Evolutionary conservation across 2,797 vertebrate genomes (phyloP).

Genomic region (Anomalospiza imberbis): DNA sequence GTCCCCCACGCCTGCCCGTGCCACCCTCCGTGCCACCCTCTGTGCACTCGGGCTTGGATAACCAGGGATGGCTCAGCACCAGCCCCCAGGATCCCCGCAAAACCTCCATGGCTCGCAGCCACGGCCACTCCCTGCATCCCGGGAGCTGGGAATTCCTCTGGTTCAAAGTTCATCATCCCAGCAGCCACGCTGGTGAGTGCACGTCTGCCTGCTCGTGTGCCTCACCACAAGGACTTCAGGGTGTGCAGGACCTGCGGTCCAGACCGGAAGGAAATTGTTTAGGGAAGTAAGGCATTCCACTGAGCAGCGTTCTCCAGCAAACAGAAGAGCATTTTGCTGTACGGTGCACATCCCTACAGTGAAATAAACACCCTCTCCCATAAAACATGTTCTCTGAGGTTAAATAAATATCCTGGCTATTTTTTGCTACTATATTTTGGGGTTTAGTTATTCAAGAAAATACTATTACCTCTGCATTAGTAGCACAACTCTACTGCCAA

Average conservation of each 20-base stretch:
- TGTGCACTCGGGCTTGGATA: background rate
- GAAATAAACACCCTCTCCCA: background rate
- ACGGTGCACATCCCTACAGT: background rate
- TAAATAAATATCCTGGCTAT: background rate
- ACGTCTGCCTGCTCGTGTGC: background rate
- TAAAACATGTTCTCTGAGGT: background rate
- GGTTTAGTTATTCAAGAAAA: background rate
- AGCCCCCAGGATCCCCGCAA: background rate
- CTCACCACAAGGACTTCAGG: background rate
- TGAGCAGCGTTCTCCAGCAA: background rate
- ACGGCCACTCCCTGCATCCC: background rate
- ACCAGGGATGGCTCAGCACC: background rate
- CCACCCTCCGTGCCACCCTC: background rate
- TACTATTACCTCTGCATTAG: too few relatives aligned
- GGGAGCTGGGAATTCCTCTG: background rate
- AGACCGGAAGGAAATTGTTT: background rate
- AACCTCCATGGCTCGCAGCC: background rate
- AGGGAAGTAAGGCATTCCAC: background rate
- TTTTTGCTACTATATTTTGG: background rate
- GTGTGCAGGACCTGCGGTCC: fast-evolving
- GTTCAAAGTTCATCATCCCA: background rate
- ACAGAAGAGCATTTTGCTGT: background rate
- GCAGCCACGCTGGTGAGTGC: background rate
- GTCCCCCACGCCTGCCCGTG: background rate
- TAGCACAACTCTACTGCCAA: background rate